phyloP scores from a whole-genome alignment of 2,797 vertebrate genomes.

The Tenualosa ilisha region DNA sequence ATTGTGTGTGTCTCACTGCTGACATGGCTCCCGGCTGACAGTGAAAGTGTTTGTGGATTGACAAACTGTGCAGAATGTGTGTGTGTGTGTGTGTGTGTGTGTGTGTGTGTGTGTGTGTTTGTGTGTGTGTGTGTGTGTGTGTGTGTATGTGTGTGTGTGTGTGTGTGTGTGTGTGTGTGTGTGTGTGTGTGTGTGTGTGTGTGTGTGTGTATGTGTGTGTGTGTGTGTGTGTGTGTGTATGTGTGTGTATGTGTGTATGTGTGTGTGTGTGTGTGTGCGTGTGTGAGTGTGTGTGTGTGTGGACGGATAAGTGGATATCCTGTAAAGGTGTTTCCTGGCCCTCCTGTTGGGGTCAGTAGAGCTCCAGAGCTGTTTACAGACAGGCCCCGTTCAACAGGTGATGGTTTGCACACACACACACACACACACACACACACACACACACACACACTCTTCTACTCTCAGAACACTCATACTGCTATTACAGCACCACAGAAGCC shows the following conservation, averaged over 20 bases:
- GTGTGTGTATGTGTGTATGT: too few species aligned
- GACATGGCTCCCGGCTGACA: not conserved
- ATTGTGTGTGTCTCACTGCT: not conserved
- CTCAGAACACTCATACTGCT: too few species aligned
- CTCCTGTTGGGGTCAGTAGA: slow-evolving; percentile 36
- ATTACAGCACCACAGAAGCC: too few species aligned
- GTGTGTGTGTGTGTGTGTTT: slow-evolving; percentile 5
- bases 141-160: not conserved
- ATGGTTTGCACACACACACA: slow-evolving; percentile 11
- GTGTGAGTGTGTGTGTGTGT: slow-evolving; percentile 52
- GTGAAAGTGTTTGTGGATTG: too few species aligned
- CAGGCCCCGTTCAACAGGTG: slow-evolving; percentile 42
- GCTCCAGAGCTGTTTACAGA: slow-evolving; percentile 29
- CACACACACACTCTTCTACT: not conserved
- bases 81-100: not conserved
- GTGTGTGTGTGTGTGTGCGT: not conserved
- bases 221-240: too few species aligned
- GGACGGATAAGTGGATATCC: slow-evolving; percentile 58
- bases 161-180: slow-evolving; percentile 45
- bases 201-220: slow-evolving; percentile 44
- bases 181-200: slow-evolving; percentile 37
- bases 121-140: slow-evolving; percentile 51
- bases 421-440: not conserved
- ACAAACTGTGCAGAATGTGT: not conserved
- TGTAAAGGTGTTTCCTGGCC: slow-evolving; percentile 60